Base-by-base conservation (phyloP, 2,797 vertebrate genomes). In the Muscicapa comitata region DNA sequence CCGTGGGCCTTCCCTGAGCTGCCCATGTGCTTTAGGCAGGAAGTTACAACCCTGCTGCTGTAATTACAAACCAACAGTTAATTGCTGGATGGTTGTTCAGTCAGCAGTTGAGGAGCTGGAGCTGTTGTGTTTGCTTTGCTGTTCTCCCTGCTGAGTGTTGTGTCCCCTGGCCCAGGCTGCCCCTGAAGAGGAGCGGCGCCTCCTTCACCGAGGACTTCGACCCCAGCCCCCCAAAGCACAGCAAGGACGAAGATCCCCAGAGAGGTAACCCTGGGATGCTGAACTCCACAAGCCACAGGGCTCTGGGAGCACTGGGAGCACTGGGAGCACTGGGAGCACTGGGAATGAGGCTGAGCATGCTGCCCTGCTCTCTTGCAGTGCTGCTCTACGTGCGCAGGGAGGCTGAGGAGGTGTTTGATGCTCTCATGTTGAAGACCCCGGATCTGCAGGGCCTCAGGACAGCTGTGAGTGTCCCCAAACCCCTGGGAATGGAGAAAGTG, bases 361-460 rank as follows among this genome's bases (percentile, higher is more conserved):
- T 50, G 8, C 8, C 63, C 67, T 38, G 48, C 8, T 76, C 20
- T 42, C 85, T 91, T 90, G 37, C 95, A 99, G 99, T 99, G 79
- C 97, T 99, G 80, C 80, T 99, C 38, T 99, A 99, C 0, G 98
- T 99, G 85, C 98, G 99, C 88, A 98, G 98, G 65, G 98, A 98
- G 86, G 57, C 98, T 0, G 99, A 99, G 86, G 99, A 99, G 89
- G 99, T 99, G 59, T 99, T 99, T 5, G 99, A 99, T 4, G 99
- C 99, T 1, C 99, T 99, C 89, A 99, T 99, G 99, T 93, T 99
- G 95, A 99, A 98, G 97, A 98, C 99, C 3, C 99, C 99, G 0
- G 99, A 99, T 5, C 97, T 99, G 53, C 98, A 98, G 40, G 99
- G 99, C 75, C 98, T 99, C 57, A 98, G 98, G 94, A 99, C 99